Conservation (phyloP, 2,888 invertebrate species). For the Molorchus minor region DNA sequence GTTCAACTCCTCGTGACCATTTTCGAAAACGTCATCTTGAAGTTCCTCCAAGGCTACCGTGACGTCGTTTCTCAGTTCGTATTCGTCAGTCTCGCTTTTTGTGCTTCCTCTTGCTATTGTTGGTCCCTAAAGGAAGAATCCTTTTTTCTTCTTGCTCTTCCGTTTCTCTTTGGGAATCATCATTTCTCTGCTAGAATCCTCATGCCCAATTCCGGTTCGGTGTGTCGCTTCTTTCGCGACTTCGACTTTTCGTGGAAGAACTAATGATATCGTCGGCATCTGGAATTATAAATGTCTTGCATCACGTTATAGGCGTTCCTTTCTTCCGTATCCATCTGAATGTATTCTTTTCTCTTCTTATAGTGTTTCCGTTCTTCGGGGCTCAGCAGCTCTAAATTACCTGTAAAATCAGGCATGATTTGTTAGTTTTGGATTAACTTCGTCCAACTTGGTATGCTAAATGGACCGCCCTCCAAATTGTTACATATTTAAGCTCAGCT, state of each 20-base stretch:
- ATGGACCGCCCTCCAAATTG: no score
- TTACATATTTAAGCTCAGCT: no score
- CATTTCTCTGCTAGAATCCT: constrained; percentile 62
- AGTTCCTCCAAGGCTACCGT: constrained; percentile 61
- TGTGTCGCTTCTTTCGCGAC: constrained; percentile 59
- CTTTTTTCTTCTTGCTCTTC: constrained; percentile 61
- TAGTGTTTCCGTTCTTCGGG: constrained; percentile 62
- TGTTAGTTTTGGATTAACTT: no score
- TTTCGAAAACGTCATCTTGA: constrained; percentile 63
- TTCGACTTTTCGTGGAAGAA: constrained; percentile 58
- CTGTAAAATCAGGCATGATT: constrained; percentile 35
- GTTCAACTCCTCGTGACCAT: constrained; percentile 48
- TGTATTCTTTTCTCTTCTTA: constrained; percentile 57
- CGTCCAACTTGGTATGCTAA: no score
- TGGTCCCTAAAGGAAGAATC: constrained; percentile 47
- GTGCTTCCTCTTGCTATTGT: constrained; percentile 57
- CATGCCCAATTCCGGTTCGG: constrained; percentile 48
- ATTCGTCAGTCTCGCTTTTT: constrained; percentile 58
- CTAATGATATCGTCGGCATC: constrained; percentile 57
- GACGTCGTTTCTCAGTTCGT: constrained; percentile 59
- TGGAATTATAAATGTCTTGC: constrained; percentile 56
- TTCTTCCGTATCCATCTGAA: constrained; percentile 59
- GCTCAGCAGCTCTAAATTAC: constrained; percentile 60
- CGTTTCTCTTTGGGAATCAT: constrained; percentile 62
- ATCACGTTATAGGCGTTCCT: constrained; percentile 60